Base-by-base conservation (phyloP, 2,888 invertebrate genomes). In the Lepetodrilus schrolli region DNA sequence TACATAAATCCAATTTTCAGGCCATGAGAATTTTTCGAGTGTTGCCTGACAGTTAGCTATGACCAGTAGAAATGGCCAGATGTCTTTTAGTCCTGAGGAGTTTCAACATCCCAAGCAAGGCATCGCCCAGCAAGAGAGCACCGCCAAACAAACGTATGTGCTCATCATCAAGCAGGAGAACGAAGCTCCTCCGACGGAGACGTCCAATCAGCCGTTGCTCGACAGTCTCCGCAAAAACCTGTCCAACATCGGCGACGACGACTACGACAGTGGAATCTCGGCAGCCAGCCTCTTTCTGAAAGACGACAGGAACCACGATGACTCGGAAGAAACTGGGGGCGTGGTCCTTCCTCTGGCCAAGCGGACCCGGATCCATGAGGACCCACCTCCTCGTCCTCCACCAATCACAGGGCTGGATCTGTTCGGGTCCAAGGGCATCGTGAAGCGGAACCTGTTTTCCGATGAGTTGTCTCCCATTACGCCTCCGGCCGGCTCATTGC, bases 161-260 rank as follows among this genome's bases (percentile, higher is more conserved):
- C 75, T 83, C 36, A 80, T 83, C 17, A 69, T 82, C n/a, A 81
- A 80, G 51, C 80, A 80, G 58, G 78, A 78, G 51, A 73, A 78
- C 73, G 49, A 78, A 8, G 70, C 66, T 36, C 26, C 51, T 7
- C 70, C 72, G 37, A 66, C 51, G 17, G 51, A 70, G 48, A 70
- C 17, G 21, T 58, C 58, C 34, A 43, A 17, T 17, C 34, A 17
- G 17, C 58, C 26, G 13, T 58, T 48, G 13, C 68, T 71, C 34
- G 83, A 83, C 48, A 77, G 79, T 77, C 74, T 84, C 3, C 81
- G 79, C 58, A 73, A 82, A n/a, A 84, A 84, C 43, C 73, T 84
- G 43, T 76, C 80, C 8, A 75, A 81, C 50, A 79, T 76, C 17
- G 76, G 66, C 36, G 78, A 76, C 74, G 79, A 79, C 58, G 69